A percentile compares a stretch with the other conserved stretches of the same genome.
phyloP scores from a whole-genome alignment of 2,888 invertebrate genomes.

The Netelia virgata region DNA sequence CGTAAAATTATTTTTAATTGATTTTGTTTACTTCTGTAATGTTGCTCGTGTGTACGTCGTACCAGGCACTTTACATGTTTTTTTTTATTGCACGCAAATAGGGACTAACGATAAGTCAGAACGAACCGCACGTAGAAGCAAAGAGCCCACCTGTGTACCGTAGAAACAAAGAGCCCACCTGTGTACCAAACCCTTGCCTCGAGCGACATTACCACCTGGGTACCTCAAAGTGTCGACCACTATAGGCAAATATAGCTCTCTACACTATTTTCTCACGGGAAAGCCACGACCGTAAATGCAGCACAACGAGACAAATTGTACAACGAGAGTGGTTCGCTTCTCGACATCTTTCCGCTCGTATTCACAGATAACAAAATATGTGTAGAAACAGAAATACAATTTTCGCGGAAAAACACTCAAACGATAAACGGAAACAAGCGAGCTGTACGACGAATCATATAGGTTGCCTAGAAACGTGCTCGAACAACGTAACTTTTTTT shows the following conservation, averaged over 20 bases:
- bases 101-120: conserved; percentile 46
- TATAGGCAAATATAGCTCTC: conserved; percentile 13
- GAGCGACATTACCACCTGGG: conserved; percentile 63
- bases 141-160: conserved; percentile 61
- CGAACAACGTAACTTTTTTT: background rate
- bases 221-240: conserved; percentile 35
- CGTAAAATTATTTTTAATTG: background rate
- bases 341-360: conserved; percentile 22
- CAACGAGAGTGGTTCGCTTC: conserved; percentile 38
- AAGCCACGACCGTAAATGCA: conserved; percentile 37
- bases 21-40: background rate
- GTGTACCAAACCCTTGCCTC: conserved; percentile 49
- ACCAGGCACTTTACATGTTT: background rate
- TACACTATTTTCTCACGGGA: conserved; percentile 7
- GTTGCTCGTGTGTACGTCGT: background rate
- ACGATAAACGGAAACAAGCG: background rate
- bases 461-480: background rate
- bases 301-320: conserved; percentile 28
- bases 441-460: conserved; percentile 1
- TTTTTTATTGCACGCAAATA: conserved; percentile 4
- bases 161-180: conserved; percentile 60
- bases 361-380: conserved; percentile 47
- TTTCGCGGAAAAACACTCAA: conserved; percentile 24
- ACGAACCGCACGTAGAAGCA: conserved; percentile 46
- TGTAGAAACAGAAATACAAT: conserved; percentile 10